A percentile compares a stretch with the other conserved stretches of the same genome.
Conservation (phyloP, 2,888 invertebrate species). For the Hermodice carunculata region DNA sequence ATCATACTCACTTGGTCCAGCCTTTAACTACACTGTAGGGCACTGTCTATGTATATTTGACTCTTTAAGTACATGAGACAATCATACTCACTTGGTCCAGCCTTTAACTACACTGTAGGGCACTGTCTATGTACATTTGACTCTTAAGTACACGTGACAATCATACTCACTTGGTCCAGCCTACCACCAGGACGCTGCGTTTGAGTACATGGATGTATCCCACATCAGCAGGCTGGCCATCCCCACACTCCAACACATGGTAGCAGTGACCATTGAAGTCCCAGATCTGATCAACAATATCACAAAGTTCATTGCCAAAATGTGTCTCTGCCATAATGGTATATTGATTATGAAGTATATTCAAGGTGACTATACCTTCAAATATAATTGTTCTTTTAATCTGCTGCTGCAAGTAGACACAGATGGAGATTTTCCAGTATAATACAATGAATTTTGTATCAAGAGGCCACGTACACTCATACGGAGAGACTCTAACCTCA, state of each 20-base stretch:
- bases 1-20: constrained; percentile 62
- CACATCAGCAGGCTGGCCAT: constrained; percentile 66
- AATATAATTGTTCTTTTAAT: too few species aligned
- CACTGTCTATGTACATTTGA: not conserved
- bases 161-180: constrained; percentile 65
- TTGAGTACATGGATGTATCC: constrained; percentile 67
- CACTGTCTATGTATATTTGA: not conserved
- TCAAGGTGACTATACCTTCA: too few species aligned
- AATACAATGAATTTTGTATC: too few species aligned
- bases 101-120: too few species aligned
- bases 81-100: too few species aligned
- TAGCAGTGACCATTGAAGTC: constrained; percentile 70
- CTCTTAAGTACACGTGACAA: too few species aligned
- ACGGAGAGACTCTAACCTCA: too few species aligned
- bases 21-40: constrained; percentile 68
- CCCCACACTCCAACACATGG: constrained; percentile 60
- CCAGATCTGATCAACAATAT: constrained; percentile 69
- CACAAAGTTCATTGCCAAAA: too few species aligned
- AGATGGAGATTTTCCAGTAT: too few species aligned
- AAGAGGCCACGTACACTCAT: too few species aligned
- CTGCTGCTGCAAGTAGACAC: too few species aligned
- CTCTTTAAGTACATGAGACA: too few species aligned
- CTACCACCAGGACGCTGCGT: constrained; percentile 63
- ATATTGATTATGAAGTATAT: not conserved
- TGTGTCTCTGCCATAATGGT: not conserved